These are phyloP conservation scores for Urosaurus nigricauda DNA, from an alignment of 2,797 vertebrate species.

Conservation along the genomic window DNA sequence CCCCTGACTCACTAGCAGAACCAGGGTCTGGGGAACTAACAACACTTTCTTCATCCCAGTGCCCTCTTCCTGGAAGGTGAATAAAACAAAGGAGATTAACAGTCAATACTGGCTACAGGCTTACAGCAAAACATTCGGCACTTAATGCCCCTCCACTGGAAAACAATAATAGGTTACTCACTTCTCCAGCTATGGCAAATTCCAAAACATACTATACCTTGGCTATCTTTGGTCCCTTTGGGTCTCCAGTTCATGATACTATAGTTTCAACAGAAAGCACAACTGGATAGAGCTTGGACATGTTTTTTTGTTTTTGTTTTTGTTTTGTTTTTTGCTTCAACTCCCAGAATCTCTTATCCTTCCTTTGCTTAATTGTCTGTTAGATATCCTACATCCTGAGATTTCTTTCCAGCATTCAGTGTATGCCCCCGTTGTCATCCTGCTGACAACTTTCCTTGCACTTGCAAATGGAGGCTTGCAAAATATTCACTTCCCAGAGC, in stretches of 20 bases:
- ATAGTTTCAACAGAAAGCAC: not conserved
- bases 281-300: not conserved
- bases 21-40: constrained; percentile 96
- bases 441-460: not conserved
- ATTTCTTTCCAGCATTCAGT: not conserved
- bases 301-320: too few relatives aligned
- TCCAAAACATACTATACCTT: not conserved
- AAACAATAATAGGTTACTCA: not conserved
- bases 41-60: constrained; percentile 95
- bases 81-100: constrained; percentile 50
- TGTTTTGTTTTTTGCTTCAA: too few relatives aligned
- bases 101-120: constrained; percentile 22
- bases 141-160: not conserved
- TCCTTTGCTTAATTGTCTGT: not conserved
- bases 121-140: not conserved
- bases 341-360: not conserved
- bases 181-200: not conserved
- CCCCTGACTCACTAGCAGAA: constrained; percentile 94
- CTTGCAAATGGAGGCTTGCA: not conserved
- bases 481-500: not conserved
- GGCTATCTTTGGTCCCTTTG: not conserved
- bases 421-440: not conserved
- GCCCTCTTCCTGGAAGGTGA: constrained; percentile 85
- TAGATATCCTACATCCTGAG: not conserved
- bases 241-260: not conserved